phyloP scores from a whole-genome alignment of 2,113 vertebrate genomes.

The Charina bottae region DNA sequence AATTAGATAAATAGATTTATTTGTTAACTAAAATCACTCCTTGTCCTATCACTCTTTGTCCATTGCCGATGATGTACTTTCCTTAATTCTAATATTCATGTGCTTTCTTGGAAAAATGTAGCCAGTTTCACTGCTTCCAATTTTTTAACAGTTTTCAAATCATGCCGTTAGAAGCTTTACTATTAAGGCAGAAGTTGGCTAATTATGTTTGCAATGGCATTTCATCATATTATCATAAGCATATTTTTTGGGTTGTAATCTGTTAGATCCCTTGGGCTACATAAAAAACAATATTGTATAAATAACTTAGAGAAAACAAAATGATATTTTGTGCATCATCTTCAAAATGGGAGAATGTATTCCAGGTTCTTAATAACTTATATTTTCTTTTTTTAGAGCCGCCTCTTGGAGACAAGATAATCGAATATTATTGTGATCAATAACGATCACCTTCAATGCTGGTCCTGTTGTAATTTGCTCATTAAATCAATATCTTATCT shows the following conservation, averaged over 20 bases:
- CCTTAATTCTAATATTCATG: neutral
- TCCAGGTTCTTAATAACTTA: neutral
- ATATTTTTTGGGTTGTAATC: neutral
- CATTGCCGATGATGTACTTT: neutral
- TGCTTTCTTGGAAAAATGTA: neutral
- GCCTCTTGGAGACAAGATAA: conserved; percentile 39
- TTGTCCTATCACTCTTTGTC: neutral
- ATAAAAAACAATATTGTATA: neutral
- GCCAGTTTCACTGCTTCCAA: neutral
- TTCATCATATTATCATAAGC: neutral
- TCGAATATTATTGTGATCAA: conserved; percentile 32
- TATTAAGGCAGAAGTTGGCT: neutral
- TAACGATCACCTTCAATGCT: neutral
- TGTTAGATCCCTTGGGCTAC: neutral
- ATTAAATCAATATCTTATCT: conserved; percentile 56
- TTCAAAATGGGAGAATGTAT: neutral
- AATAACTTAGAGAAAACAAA: neutral
- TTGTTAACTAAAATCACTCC: neutral
- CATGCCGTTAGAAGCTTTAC: neutral
- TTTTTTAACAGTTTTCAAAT: neutral
- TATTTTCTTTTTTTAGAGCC: conserved; percentile 55
- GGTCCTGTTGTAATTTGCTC: neutral
- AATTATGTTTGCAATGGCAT: neutral
- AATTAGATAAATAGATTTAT: neutral
- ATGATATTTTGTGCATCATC: neutral